Base-by-base conservation (phyloP, 2,113 vertebrate species). In the Cynopterus brachyotis region DNA sequence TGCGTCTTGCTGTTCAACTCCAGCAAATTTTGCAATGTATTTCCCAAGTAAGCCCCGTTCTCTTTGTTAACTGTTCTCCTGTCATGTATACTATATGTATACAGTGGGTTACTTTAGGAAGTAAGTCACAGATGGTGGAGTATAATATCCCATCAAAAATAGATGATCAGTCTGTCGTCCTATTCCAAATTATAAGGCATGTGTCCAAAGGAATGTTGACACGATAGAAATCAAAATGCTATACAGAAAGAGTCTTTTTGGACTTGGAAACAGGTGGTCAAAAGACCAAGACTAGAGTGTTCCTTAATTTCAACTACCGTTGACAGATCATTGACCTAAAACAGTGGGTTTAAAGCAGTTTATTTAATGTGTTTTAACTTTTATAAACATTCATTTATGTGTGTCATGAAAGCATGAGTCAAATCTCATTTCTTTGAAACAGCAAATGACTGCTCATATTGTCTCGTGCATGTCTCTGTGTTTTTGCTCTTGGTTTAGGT, bases 1-100 rank as follows among this genome's bases (percentile, higher is more conserved):
- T 88, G 78, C 72, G 45, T 95, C 80, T 97, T 84, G 22, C 59
- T 67, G 32, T 94, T 92, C 62, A 32, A 22, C 76, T 96, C 80
- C 70, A 86, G 55, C 17, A 82, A 45, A 87, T 75, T 70, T 67
- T 80, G 42, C 66, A n/a, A 0, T 47, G 4, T 35, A 16, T 57
- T 87, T 15, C 30, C 50, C 50, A 28, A 72, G 10, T 66, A 45
- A 89, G 35, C 8, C 5, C 78, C 24, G 7, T 64, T 80, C 55
- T 94, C 53, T 64, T 57, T 40, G 35, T 57, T 85, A 66, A 19
- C 9, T 59, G 12, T 60, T 82, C 45, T 82, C 55, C 69, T 81
- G 26, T 53, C 37, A 0, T 59, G 20, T 8, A 5, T 32, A 22
- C 12, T 15, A 3, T 6, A 0, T 66, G 20, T 10, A 7, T 32